A percentile compares a stretch with the other conserved stretches of the same genome.
These are phyloP conservation scores for Leptura quadrifasciata DNA, from an alignment of 2,888 invertebrate genomes.

Conservation along the genomic window DNA sequence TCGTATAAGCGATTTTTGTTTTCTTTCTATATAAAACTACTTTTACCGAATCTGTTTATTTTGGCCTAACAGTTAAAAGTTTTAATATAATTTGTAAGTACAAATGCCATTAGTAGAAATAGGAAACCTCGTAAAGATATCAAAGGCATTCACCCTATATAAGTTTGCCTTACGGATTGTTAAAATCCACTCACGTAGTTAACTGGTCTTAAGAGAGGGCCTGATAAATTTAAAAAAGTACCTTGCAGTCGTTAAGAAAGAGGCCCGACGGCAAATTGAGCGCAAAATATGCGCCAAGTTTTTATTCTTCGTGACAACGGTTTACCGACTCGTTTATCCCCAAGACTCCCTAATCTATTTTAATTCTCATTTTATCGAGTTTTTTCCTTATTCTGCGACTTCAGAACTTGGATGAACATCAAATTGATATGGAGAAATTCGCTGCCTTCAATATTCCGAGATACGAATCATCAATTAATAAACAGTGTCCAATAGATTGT, in stretches of 20 bases:
- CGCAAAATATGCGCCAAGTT: slow-evolving; percentile 72
- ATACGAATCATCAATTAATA: slow-evolving; percentile 24
- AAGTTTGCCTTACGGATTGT: not conserved
- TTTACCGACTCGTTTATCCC: slow-evolving; percentile 64
- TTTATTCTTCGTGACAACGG: slow-evolving; percentile 65
- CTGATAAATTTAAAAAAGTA: slow-evolving; percentile 72
- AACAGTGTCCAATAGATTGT: not conserved
- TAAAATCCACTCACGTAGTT: slow-evolving; percentile 67
- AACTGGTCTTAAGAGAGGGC: slow-evolving; percentile 66
- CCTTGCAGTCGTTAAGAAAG: slow-evolving; percentile 72
- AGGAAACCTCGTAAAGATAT: not conserved
- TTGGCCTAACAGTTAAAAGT: too few species aligned
- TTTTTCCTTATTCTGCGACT: slow-evolving; percentile 27
- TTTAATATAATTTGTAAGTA: too few species aligned
- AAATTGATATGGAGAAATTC: slow-evolving; percentile 17
- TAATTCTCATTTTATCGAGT: slow-evolving; percentile 55
- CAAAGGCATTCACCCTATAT: slow-evolving; percentile 11
- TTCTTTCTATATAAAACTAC: too few species aligned
- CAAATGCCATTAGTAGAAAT: too few species aligned
- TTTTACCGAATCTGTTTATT: too few species aligned
- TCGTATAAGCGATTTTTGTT: too few species aligned
- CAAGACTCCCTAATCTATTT: slow-evolving; percentile 56
- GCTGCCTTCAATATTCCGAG: slow-evolving; percentile 1
- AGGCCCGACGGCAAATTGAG: slow-evolving; percentile 72
- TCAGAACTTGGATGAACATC: not conserved